Evolutionary conservation across 1,140 invertebrate genomes (phyloP).

Genomic region (Apis laboriosa): DNA sequence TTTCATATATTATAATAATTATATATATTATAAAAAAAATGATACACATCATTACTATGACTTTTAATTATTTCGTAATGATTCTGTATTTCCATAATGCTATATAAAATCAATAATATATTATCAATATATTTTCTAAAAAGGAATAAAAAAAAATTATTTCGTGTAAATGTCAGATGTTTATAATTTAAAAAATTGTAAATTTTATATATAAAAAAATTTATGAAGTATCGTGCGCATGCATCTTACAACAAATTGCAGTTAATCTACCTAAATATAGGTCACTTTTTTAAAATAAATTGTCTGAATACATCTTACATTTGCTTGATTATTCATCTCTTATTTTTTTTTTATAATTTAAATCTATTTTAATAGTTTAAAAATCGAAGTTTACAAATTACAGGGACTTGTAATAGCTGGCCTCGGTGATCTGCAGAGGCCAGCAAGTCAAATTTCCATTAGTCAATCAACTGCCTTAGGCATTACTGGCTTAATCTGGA

Average conservation of each 20-base stretch:
- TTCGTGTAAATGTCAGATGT: not conserved
- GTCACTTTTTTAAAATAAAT: slow-evolving; percentile 22
- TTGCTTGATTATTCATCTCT: not conserved
- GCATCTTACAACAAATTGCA: not conserved
- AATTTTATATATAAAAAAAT: not conserved
- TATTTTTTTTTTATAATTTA: too few species aligned
- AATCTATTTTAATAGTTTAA: not conserved
- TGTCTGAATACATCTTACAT: not conserved
- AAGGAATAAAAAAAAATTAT: not conserved
- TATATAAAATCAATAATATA: not conserved
- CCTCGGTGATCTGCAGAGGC: slow-evolving; percentile 93
- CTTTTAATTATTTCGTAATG: slow-evolving; percentile 1
- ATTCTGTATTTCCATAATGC: not conserved
- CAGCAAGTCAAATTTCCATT: slow-evolving; percentile 94
- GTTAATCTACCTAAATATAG: slow-evolving; percentile 31
- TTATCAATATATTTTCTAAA: not conserved
- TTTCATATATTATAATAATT: not conserved
- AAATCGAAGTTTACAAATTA: slow-evolving; percentile 65
- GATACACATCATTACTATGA: not conserved
- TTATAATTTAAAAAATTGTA: not conserved
- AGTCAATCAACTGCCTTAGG: slow-evolving; percentile 91
- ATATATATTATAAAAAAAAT: slow-evolving; percentile 13
- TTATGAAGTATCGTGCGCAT: too few species aligned
- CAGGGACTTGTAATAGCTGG: slow-evolving; percentile 95
- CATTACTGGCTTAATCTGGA: slow-evolving; percentile 90